Evolutionary conservation across 92 coral and sea anemone species (phyloP).

Genomic region (Parazoanthus swiftii): DNA sequence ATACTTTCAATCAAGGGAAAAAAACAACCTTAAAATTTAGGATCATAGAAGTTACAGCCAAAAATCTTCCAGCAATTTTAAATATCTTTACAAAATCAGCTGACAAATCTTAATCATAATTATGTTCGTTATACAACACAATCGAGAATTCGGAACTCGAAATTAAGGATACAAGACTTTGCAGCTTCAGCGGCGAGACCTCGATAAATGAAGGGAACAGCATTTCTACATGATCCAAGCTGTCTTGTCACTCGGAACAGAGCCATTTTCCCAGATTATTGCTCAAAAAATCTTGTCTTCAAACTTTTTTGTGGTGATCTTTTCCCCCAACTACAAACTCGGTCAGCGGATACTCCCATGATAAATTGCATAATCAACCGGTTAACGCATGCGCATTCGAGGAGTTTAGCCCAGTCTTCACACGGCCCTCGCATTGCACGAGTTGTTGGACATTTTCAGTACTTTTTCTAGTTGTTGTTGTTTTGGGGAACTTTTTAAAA

Average conservation of each 20-base stretch:
- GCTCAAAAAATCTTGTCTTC: neutral
- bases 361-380: neutral
- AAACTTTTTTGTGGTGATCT: neutral
- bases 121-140: no score
- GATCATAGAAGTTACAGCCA: neutral
- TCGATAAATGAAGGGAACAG: slow-evolving; percentile 49
- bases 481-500: neutral
- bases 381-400: neutral
- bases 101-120: no score
- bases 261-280: slow-evolving; percentile 41
- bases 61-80: neutral
- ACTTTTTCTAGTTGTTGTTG: neutral
- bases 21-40: neutral
- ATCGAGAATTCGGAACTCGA: neutral
- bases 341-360: slow-evolving; percentile 27
- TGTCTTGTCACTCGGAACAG: slow-evolving; percentile 48
- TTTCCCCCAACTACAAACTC: neutral
- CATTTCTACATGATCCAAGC: slow-evolving; percentile 36
- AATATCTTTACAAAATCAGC: no score
- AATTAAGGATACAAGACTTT: slow-evolving; percentile 53
- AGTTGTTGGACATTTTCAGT: neutral
- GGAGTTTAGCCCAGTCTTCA: neutral
- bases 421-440: slow-evolving; percentile 1
- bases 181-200: slow-evolving; percentile 49
- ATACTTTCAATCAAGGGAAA: slow-evolving; percentile 23